Conservation (phyloP, 2,888 invertebrate species). For the Amblyjoppa proteus region DNA sequence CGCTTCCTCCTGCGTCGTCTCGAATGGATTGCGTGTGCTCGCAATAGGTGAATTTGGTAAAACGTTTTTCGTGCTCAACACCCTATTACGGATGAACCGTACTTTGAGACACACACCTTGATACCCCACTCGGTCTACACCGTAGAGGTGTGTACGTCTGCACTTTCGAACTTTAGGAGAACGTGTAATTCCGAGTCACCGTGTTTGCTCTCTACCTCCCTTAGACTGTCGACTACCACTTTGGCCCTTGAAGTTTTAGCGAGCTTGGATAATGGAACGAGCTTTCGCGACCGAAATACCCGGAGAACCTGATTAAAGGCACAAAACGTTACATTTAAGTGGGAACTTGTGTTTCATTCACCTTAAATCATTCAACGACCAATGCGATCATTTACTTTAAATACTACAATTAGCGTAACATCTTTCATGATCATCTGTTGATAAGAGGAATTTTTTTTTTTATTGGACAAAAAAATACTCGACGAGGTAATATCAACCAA, state of each 20-base stretch:
- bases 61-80: conserved; percentile 64
- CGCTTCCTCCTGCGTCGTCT: background rate
- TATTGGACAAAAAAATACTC: no score
- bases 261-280: background rate
- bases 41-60: conserved; percentile 61
- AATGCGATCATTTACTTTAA: no score
- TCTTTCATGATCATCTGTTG: no score
- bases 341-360: background rate
- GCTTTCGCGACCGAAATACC: background rate
- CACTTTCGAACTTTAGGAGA: conserved; percentile 63
- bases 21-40: conserved; percentile 38
- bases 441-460: no score
- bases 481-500: no score
- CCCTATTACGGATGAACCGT: conserved; percentile 57
- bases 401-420: no score
- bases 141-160: conserved; percentile 37
- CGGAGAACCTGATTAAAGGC: background rate
- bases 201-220: conserved; percentile 51
- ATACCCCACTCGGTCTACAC: conserved; percentile 4
- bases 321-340: background rate
- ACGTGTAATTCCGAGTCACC: conserved; percentile 60
- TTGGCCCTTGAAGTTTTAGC: background rate
- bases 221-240: conserved; percentile 17
- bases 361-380: no score
- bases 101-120: conserved; percentile 42